A percentile compares a stretch with the other conserved stretches of the same genome.
These are phyloP conservation scores for Festucalex cinctus DNA, from an alignment of 2,113 vertebrate species.

Conservation along the genomic window DNA sequence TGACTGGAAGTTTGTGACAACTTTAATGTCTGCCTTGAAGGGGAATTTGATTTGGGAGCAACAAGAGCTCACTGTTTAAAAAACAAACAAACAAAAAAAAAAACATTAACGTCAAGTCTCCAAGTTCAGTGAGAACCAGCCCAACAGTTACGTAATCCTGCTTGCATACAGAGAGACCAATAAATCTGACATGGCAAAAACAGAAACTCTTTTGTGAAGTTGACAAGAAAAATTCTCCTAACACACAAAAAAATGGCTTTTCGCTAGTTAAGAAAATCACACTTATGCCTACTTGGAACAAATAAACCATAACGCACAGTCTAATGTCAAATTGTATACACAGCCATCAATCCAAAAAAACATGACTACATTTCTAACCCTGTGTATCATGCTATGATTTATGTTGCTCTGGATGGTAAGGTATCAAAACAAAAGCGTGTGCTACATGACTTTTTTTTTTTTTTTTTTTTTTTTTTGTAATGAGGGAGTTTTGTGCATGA, in stretches of 20 bases:
- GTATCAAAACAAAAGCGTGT: too few species aligned
- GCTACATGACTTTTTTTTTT: too few species aligned
- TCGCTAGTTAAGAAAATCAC: not conserved
- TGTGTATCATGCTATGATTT: not conserved
- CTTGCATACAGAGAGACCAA: not conserved
- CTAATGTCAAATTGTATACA: not conserved
- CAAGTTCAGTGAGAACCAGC: not conserved
- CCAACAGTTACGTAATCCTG: not conserved
- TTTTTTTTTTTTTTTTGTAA: too few species aligned
- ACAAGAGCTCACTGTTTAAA: not conserved
- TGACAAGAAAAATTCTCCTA: not conserved
- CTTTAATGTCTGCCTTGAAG: not conserved
- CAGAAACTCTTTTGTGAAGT: not conserved
- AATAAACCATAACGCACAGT: not conserved
- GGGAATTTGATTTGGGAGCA: not conserved
- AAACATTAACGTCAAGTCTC: not conserved
- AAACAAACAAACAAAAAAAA: not conserved
- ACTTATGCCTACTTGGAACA: not conserved
- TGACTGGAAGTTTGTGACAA: not conserved
- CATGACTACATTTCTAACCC: not conserved
- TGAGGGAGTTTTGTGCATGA: too few species aligned
- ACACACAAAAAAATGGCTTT: not conserved
- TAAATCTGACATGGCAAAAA: not conserved
- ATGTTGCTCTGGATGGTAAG: not conserved
- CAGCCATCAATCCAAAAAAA: not conserved